Conservation (phyloP, 2,797 vertebrate genomes). For the Naso thynnoides region DNA sequence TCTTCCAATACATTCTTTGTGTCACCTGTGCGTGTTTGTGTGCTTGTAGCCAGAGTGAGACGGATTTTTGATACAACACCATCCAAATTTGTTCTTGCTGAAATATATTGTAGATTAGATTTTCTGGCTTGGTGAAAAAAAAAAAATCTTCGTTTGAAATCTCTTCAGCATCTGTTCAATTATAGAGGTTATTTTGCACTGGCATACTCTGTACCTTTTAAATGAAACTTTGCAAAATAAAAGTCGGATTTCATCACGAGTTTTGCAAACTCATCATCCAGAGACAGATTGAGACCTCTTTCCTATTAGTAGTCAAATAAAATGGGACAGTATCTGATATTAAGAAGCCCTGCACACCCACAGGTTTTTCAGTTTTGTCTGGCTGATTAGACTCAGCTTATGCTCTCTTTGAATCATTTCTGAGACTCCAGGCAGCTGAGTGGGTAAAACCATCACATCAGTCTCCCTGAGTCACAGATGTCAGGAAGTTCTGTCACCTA, state of each 20-base stretch:
- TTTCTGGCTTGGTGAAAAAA: background rate
- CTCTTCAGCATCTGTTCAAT: background rate
- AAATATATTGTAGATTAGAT: background rate
- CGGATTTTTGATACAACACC: background rate
- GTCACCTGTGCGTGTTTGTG: background rate
- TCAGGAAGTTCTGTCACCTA: conserved; percentile 10
- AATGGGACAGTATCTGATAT: conserved; percentile 18
- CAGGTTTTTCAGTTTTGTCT: background rate
- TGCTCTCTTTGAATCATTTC: conserved; percentile 2
- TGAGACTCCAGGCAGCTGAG: conserved; percentile 2
- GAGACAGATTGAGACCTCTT: background rate
- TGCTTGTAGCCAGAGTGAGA: background rate
- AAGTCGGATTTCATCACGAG: background rate
- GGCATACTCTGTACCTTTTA: background rate
- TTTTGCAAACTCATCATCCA: conserved; percentile 29
- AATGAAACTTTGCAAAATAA: background rate
- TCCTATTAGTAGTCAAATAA: background rate
- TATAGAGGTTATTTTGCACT: background rate
- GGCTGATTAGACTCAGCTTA: conserved; percentile 3
- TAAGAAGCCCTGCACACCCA: conserved; percentile 13
- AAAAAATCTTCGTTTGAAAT: background rate
- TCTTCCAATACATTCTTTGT: background rate
- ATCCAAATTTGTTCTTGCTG: background rate
- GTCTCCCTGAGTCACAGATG: conserved; percentile 2
- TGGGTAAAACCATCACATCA: background rate